Evolutionary conservation across 2,888 invertebrate genomes (phyloP).

Genomic region (Tiliacea citrago): DNA sequence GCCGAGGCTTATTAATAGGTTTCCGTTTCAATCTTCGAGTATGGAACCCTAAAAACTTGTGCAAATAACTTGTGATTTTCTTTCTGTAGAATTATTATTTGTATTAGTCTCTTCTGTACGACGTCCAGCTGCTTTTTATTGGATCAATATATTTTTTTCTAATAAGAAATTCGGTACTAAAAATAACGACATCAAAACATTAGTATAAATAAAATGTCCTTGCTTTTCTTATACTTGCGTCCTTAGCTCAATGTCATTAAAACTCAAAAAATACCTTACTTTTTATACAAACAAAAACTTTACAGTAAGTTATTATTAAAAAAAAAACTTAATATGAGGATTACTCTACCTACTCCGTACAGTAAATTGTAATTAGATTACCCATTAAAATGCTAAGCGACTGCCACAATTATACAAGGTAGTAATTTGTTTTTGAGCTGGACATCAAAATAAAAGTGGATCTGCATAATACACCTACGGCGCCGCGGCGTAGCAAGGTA

Average conservation of each 20-base stretch:
- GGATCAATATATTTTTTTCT: not conserved
- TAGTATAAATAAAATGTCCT: no score
- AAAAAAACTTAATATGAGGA: not conserved
- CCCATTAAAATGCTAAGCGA: constrained; percentile 42
- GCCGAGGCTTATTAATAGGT: no score
- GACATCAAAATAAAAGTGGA: constrained; percentile 44
- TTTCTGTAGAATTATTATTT: not conserved
- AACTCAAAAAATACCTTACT: not conserved
- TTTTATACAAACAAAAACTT: not conserved
- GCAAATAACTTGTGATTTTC: not conserved
- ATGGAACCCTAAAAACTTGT: not conserved
- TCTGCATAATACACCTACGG: constrained; percentile 3
- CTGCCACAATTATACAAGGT: constrained; percentile 34
- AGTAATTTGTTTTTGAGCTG: constrained; percentile 25
- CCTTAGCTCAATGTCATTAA: not conserved
- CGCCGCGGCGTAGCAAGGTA: constrained; percentile 12
- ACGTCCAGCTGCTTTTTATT: no score
- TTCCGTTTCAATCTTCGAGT: no score
- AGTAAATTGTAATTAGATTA: constrained; percentile 30
- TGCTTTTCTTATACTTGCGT: not conserved
- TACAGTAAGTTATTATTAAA: not conserved
- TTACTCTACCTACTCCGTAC: not conserved
- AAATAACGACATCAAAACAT: not conserved
- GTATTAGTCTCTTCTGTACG: not conserved
- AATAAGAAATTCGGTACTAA: not conserved